phyloP scores from a whole-genome alignment of 1,140 invertebrate species.

The Piezodorus guildinii region DNA sequence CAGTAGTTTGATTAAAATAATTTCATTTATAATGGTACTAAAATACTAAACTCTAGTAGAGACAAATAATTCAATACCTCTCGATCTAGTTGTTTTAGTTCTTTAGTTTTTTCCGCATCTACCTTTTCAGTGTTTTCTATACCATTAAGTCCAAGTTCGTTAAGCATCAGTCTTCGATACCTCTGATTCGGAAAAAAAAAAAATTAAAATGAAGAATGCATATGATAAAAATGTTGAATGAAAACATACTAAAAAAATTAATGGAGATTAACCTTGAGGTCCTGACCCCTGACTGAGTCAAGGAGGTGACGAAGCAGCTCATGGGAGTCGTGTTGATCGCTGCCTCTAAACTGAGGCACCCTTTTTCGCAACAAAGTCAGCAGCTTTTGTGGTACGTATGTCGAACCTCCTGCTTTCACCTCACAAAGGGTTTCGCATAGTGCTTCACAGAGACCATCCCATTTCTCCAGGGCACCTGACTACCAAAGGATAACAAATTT shows the following conservation, averaged over 20 bases:
- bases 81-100: constrained; percentile 43
- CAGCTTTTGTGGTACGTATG: constrained; percentile 57
- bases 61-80: constrained; percentile 18
- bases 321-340: constrained; percentile 92
- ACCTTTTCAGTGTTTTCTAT: constrained; percentile 55
- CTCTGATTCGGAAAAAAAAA: constrained; percentile 41
- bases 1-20: not conserved
- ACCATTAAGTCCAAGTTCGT: constrained; percentile 51
- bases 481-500: constrained; percentile 17
- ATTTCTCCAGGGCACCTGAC: constrained; percentile 53
- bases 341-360: constrained; percentile 76
- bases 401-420: constrained; percentile 34
- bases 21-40: not conserved
- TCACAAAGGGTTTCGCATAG: constrained; percentile 46
- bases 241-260: too few species aligned
- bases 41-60: too few species aligned
- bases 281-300: constrained; percentile 62
- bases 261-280: constrained; percentile 34
- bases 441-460: constrained; percentile 53
- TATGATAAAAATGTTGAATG: too few species aligned
- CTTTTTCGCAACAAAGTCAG: constrained; percentile 64
- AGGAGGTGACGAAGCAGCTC: constrained; percentile 82
- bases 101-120: constrained; percentile 57
- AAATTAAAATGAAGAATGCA: too few species aligned
- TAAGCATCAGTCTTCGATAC: constrained; percentile 63